phyloP scores from a whole-genome alignment of 2,888 invertebrate species.

The Tortricodes alternella region DNA sequence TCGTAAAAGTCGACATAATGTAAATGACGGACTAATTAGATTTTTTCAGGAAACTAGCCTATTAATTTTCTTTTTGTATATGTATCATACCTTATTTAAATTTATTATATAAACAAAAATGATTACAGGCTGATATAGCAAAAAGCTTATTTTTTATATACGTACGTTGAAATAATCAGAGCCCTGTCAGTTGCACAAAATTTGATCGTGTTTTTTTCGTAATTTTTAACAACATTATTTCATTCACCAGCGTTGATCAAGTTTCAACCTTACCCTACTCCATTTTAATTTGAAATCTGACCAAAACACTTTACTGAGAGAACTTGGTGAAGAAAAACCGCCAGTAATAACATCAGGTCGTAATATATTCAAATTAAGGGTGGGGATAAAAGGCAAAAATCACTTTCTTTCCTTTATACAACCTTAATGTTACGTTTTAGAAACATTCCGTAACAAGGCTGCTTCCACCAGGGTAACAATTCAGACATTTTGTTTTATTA shows the following conservation, averaged over 20 bases:
- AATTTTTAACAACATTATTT: conserved; percentile 10
- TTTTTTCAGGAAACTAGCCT: too few relatives aligned
- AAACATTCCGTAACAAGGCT: conserved; percentile 12
- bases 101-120: too few relatives aligned
- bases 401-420: conserved; percentile 20
- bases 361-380: conserved; percentile 31
- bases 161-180: not conserved
- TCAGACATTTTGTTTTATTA: conserved; percentile 3
- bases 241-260: not conserved
- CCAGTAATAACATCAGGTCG: conserved; percentile 28
- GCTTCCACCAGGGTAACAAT: conserved; percentile 7
- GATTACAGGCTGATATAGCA: too few relatives aligned
- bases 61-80: too few relatives aligned
- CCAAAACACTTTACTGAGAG: not conserved
- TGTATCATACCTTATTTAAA: too few relatives aligned
- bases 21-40: too few relatives aligned
- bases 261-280: not conserved
- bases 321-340: conserved; percentile 14
- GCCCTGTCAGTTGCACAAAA: conserved; percentile 16
- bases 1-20: too few relatives aligned
- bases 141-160: not conserved
- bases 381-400: conserved; percentile 27
- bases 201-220: not conserved
- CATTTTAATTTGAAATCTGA: not conserved
- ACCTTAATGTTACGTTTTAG: conserved; percentile 22